Percentiles rank a stretch among this genome's conserved stretches.
phyloP scores from a whole-genome alignment of 2,113 vertebrate species.

The Physeter macrocephalus region DNA sequence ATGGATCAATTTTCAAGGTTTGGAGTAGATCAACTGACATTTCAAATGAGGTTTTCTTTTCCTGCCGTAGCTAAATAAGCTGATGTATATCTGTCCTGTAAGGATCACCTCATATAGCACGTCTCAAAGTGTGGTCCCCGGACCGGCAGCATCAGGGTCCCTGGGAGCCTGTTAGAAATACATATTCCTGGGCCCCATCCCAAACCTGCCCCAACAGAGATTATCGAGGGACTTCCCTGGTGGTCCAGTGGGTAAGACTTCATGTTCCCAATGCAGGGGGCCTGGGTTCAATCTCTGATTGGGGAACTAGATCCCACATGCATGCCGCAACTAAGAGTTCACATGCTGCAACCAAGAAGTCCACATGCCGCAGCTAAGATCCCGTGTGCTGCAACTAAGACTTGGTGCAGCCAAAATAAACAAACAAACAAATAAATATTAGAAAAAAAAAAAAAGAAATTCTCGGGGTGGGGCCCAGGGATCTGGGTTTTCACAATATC shows the following conservation, averaged over 20 bases:
- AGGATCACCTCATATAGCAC: no score
- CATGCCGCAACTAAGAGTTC: no score
- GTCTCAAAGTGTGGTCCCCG: neutral
- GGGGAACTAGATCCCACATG: no score
- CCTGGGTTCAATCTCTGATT: no score
- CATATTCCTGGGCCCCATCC: neutral
- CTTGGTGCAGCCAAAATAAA: no score
- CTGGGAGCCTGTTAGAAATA: neutral
- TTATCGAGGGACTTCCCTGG: neutral
- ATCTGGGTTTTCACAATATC: neutral
- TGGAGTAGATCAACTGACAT: neutral
- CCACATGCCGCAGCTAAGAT: no score
- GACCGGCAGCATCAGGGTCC: accelerated
- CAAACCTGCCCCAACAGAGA: neutral
- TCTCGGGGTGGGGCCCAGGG: neutral
- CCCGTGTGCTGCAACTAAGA: no score
- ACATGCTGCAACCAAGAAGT: no score
- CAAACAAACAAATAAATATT: no score
- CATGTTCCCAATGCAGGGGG: no score
- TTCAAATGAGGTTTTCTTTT: neutral
- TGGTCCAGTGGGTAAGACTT: no score
- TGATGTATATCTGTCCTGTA: neutral
- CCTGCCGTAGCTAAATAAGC: neutral
- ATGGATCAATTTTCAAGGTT: accelerated
- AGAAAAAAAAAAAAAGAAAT: no score